Percentiles rank a stretch among this genome's conserved stretches.
Conservation (phyloP, 2,888 invertebrate genomes). For the Lasioglossum oenotherae region DNA sequence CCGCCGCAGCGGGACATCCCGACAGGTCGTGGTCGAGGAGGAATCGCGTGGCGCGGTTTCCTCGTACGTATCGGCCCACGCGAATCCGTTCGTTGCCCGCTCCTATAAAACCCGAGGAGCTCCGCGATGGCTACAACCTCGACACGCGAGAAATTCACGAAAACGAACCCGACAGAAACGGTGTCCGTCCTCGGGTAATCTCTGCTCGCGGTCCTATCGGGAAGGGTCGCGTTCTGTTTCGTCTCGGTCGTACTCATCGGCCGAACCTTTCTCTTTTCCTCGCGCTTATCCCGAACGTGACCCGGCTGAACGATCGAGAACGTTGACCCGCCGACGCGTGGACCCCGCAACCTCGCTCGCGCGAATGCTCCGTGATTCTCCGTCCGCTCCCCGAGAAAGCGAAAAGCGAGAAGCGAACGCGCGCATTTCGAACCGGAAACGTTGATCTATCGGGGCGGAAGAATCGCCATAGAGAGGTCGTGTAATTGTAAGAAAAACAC, state of each 20-base stretch:
- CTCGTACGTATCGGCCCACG: slow-evolving; percentile 64
- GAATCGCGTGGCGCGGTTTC: slow-evolving; percentile 31
- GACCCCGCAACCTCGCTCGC: slow-evolving; percentile 27
- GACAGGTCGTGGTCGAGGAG: slow-evolving; percentile 32
- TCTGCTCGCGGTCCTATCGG: background rate
- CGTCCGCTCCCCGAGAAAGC: slow-evolving; percentile 8
- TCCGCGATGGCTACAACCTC: background rate
- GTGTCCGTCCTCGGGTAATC: background rate
- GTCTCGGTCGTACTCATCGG: background rate
- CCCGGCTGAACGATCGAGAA: slow-evolving; percentile 56
- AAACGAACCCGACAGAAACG: background rate
- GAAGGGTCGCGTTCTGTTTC: background rate
- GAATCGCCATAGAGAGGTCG: background rate
- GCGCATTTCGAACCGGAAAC: background rate
- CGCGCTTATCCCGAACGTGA: slow-evolving; percentile 54
- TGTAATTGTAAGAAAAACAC: background rate
- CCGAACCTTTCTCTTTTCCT: slow-evolving; percentile 31
- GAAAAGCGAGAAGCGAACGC: background rate
- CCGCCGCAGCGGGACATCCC: slow-evolving; percentile 40
- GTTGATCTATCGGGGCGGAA: background rate
- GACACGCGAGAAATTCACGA: background rate
- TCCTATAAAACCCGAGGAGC: slow-evolving; percentile 18
- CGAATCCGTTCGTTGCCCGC: slow-evolving; percentile 59
- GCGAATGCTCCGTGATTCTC: slow-evolving; percentile 8
- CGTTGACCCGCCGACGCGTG: slow-evolving; percentile 56